Evolutionary conservation across 2,113 vertebrate species (phyloP).

Genomic region (Alligator sinensis): DNA sequence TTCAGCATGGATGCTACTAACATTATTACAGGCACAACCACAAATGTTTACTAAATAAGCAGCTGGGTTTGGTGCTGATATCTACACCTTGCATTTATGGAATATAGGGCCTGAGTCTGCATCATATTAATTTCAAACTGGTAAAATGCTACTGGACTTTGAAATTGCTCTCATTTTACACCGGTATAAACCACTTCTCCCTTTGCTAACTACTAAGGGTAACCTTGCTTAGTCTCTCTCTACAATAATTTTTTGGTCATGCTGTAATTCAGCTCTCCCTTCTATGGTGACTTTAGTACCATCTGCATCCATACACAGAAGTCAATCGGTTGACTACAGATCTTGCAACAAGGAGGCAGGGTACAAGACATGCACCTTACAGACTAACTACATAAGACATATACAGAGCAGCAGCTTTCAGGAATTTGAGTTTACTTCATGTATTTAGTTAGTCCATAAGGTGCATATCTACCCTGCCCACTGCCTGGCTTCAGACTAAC

Average conservation of each 20-base stretch:
- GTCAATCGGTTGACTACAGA: not conserved
- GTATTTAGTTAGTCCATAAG: no score
- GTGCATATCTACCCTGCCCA: no score
- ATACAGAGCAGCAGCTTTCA: no score
- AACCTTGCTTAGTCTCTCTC: slow-evolving; percentile 43
- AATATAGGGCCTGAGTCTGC: not conserved
- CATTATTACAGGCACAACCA: slow-evolving; percentile 18
- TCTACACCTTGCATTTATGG: not conserved
- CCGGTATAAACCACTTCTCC: not conserved
- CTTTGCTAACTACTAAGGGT: slow-evolving; percentile 55
- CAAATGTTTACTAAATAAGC: slow-evolving; percentile 58
- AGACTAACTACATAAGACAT: no score
- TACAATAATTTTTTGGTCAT: slow-evolving; percentile 34
- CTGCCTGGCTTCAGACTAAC: no score
- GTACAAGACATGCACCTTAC: no score
- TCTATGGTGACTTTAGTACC: not conserved
- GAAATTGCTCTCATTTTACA: slow-evolving; percentile 25
- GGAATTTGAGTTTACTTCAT: no score
- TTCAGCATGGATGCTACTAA: slow-evolving; percentile 54
- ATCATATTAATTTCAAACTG: not conserved
- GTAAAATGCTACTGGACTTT: not conserved
- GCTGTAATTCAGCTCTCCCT: slow-evolving; percentile 24
- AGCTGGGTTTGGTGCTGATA: not conserved
- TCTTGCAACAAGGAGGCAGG: not conserved
- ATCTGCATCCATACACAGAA: slow-evolving; percentile 6